phyloP scores from a whole-genome alignment of 1,140 invertebrate species.

The Ruditapes philippinarum region DNA sequence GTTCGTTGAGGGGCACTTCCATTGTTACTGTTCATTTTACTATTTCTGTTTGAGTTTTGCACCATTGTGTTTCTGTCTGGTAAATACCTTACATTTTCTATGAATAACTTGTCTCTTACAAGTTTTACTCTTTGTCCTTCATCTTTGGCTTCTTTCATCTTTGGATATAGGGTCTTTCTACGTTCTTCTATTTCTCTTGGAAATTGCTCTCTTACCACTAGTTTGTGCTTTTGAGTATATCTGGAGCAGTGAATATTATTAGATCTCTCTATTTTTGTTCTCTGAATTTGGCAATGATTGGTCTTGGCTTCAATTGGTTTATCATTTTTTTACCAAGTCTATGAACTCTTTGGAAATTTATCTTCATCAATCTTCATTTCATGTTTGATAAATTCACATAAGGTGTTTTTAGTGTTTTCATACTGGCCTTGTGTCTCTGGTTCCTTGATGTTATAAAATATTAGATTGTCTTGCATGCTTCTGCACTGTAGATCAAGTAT shows the following conservation, averaged over 20 bases:
- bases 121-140: not conserved
- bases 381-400: too few relatives aligned
- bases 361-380: too few relatives aligned
- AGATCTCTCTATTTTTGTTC: not conserved
- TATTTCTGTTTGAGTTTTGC: not conserved
- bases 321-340: too few relatives aligned
- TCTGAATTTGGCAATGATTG: not conserved
- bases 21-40: not conserved
- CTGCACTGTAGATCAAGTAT: too few relatives aligned
- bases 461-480: too few relatives aligned
- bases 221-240: not conserved
- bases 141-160: not conserved
- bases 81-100: not conserved
- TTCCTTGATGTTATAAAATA: too few relatives aligned
- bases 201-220: not conserved
- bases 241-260: not conserved
- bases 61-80: not conserved
- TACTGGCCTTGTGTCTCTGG: too few relatives aligned
- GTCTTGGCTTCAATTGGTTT: not conserved
- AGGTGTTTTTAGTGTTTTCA: too few relatives aligned
- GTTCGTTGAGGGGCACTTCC: not conserved
- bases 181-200: not conserved
- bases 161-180: not conserved
- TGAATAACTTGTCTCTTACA: not conserved
- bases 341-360: too few relatives aligned